Evolutionary conservation across 2,113 vertebrate species (phyloP).

Genomic region (Sula dactylatra): DNA sequence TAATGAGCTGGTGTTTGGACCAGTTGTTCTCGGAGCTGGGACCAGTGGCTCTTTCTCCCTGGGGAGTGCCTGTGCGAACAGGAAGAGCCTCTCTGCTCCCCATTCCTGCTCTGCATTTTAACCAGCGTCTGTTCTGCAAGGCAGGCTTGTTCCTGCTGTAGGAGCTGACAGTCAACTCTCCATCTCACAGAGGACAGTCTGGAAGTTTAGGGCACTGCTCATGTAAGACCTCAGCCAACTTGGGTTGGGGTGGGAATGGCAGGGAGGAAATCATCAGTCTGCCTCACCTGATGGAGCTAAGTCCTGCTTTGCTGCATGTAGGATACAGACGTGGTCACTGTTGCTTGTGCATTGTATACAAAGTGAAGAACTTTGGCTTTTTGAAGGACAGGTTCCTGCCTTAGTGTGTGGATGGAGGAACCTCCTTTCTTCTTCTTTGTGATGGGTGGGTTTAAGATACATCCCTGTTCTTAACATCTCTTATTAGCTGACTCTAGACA

Average conservation of each 20-base stretch:
- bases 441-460: not conserved
- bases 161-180: not conserved
- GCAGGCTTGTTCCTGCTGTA: not conserved
- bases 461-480: not conserved
- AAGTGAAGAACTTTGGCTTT: not conserved
- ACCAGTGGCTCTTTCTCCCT: not conserved
- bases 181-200: accelerated
- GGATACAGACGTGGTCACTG: not conserved
- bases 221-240: not conserved
- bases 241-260: not conserved
- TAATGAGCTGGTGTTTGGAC: not conserved
- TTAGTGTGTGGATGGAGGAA: not conserved
- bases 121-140: not conserved
- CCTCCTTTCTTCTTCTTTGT: not conserved
- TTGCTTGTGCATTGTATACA: not conserved
- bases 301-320: not conserved
- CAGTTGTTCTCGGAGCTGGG: not conserved
- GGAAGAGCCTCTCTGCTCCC: not conserved
- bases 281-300: not conserved
- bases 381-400: not conserved
- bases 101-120: not conserved
- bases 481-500: not conserved
- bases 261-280: not conserved
- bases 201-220: not conserved
- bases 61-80: not conserved